Evolutionary conservation across 2,797 vertebrate species (phyloP).

Genomic region (Etheostoma nigrum): DNA sequence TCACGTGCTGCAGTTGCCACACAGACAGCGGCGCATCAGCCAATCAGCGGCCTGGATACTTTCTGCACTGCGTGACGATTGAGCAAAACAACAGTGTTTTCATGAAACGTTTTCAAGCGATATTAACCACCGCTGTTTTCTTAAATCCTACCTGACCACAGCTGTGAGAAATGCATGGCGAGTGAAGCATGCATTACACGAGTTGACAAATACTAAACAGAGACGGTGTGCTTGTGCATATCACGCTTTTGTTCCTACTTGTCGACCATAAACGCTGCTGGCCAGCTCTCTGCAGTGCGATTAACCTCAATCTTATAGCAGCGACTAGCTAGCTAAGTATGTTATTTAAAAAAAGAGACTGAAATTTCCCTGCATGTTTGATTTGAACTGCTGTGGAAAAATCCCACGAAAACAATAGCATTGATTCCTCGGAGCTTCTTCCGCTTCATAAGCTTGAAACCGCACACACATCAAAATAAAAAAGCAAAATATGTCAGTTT

Average conservation of each 20-base stretch:
- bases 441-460: not conserved
- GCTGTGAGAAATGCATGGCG: not conserved
- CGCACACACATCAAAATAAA: not conserved
- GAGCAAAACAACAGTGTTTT: conserved; percentile 79
- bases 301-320: conserved; percentile 67
- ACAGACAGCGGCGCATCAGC: conserved; percentile 58
- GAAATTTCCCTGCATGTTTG: not conserved
- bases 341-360: not conserved
- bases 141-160: not conserved
- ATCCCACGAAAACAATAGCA: not conserved
- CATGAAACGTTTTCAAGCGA: conserved; percentile 44
- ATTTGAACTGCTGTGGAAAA: not conserved
- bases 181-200: not conserved
- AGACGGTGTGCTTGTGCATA: conserved; percentile 2
- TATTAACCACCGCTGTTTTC: conserved; percentile 27
- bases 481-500: not conserved
- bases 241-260: conserved; percentile 63
- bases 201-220: not conserved
- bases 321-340: conserved; percentile 29
- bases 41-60: conserved; percentile 66
- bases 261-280: conserved; percentile 59
- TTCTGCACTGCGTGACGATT: conserved; percentile 74
- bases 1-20: conserved; percentile 80
- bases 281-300: conserved; percentile 69
- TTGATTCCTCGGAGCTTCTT: not conserved